Evolutionary conservation across 2,797 vertebrate species (phyloP).

Genomic region (Falco columbarius): DNA sequence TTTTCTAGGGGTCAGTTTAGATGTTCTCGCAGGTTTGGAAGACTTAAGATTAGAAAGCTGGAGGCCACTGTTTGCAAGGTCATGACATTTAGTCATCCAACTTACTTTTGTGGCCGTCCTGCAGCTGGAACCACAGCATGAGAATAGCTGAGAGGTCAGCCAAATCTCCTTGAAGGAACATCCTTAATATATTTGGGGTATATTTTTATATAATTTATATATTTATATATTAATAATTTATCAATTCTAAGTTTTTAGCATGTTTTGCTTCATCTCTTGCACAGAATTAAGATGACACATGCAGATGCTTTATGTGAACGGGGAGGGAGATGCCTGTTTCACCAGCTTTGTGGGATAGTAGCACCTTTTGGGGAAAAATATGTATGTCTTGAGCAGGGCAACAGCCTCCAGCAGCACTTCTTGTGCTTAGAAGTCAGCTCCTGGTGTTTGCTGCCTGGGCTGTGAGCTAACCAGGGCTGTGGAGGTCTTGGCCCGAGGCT

Average conservation of each 20-base stretch:
- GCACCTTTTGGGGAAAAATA: not conserved
- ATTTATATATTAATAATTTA: not conserved
- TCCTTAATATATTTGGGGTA: not conserved
- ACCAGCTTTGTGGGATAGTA: not conserved
- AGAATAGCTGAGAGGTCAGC: not conserved
- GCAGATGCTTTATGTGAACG: not conserved
- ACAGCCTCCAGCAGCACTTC: not conserved
- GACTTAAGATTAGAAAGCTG: not conserved
- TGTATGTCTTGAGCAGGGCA: not conserved
- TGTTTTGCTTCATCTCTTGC: not conserved
- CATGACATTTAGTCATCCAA: not conserved
- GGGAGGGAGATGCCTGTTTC: not conserved
- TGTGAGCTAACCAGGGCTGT: not conserved
- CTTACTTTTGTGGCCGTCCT: not conserved
- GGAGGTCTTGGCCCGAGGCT: not conserved
- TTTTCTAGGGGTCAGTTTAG: not conserved
- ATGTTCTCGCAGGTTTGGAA: not conserved
- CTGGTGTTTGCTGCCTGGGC: not conserved
- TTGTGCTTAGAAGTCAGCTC: not conserved
- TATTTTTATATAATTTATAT: not conserved
- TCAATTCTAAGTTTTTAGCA: not conserved
- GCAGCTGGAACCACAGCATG: not conserved
- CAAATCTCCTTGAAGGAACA: not conserved
- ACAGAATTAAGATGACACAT: rapidly evolving
- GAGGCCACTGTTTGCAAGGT: not conserved